Evolutionary conservation across 92 coral and sea anemone genomes (phyloP), one percentile per base, ranked within the genome.

Genomic region (Pocillopora meandrina): DNA sequence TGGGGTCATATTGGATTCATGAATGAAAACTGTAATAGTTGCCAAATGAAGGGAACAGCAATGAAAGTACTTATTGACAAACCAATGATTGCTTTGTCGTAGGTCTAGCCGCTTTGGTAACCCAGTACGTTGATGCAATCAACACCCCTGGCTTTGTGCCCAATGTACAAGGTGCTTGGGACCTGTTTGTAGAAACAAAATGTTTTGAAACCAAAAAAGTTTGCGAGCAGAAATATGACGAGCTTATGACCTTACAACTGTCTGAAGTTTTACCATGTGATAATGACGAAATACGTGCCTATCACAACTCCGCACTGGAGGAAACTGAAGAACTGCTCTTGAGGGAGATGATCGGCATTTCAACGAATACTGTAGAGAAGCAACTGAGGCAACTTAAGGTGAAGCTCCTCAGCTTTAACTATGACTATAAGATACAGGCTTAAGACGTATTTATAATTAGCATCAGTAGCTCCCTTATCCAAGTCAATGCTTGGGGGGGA

Each of bases 131-230:
- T 55, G 72, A 75, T 3, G 92, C 94, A 3, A 72, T 91, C 56
- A 91, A 91, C 87, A 83, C 86, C 13, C 94, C 92, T 1, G 89
- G 85, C 14, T 87, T 90, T 9, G 88, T 91, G 14, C 94, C 94
- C 0, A 90, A 84, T 16, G 69, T 91, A 21, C 86, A 88, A 79
- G 85, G 88, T 42, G 85, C 92, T n/a, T 91, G 94, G 94, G 90
- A 84, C 36, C 74, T 89, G 23, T 91, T 74, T 69, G 36, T 87
- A 35, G 71, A 82, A 20, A 71, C 65, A 74, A 87, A 87, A 71
- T 87, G 90, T 66, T 33, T 86, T 11, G 69, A 81, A 42, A 86
- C 77, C 7, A 74, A 55, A 3, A 65, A 59, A 71, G 74, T 34
- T n/a, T 86, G 86, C 49, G n/a, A 81, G 20, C 23, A 59, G 56